phyloP scores from a whole-genome alignment of 2,113 vertebrate species.

The Haplochromis vanheusdeni region DNA sequence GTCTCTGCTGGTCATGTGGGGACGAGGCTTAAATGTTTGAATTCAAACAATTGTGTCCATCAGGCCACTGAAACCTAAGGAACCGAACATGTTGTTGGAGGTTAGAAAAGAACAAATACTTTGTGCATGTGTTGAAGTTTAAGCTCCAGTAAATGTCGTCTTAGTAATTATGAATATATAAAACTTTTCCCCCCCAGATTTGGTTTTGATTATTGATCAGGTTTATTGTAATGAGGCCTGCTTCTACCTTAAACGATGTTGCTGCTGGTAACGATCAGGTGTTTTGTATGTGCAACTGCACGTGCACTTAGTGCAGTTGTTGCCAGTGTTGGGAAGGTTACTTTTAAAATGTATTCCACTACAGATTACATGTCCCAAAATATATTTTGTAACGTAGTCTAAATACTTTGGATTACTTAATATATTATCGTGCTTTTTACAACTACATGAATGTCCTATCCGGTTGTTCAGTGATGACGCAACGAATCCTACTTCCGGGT shows the following conservation, averaged over 20 bases:
- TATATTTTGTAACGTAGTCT: not conserved
- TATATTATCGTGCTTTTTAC: not conserved
- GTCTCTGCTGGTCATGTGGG: not conserved
- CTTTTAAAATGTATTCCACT: not conserved
- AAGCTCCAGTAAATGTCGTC: not conserved
- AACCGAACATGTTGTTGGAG: not conserved
- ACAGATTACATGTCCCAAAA: not conserved
- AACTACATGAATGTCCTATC: too few species aligned
- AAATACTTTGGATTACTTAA: not conserved
- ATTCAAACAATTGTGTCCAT: not conserved
- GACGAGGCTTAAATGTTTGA: not conserved
- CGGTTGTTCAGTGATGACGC: too few species aligned
- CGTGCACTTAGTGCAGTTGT: too few species aligned
- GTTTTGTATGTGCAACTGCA: not conserved
- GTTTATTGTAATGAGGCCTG: not conserved
- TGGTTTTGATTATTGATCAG: not conserved
- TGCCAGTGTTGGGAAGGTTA: not conserved
- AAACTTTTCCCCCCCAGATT: rapidly evolving
- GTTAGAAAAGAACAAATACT: not conserved
- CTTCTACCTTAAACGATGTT: not conserved
- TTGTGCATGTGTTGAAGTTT: not conserved
- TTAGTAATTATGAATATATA: not conserved
- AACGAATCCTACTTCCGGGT: too few species aligned
- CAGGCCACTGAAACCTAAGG: not conserved
- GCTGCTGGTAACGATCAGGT: not conserved